Conservation (phyloP, 2,888 invertebrate species). For the Tryphoninae sp. region DNA sequence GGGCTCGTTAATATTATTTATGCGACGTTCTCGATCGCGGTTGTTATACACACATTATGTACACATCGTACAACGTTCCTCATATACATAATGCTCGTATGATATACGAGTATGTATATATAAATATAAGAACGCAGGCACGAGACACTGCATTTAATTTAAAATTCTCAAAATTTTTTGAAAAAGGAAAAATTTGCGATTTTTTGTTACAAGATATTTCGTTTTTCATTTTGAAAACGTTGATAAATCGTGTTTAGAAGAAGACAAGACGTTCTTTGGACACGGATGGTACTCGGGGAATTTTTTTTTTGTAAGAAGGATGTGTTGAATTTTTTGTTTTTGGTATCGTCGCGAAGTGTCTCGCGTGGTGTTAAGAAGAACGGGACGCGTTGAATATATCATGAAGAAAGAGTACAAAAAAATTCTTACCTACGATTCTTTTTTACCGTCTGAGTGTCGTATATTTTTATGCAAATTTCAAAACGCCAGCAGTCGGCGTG, state of each 20-base stretch:
- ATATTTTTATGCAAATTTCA: constrained; percentile 69
- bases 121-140: no score
- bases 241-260: neutral
- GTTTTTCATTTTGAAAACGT: no score
- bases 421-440: constrained; percentile 1
- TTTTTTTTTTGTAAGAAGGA: no score
- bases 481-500: constrained; percentile 50
- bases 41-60: constrained; percentile 46
- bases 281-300: no score
- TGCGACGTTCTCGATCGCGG: constrained; percentile 54
- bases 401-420: neutral
- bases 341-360: no score
- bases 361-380: no score
- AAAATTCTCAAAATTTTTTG: no score
- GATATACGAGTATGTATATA: neutral
- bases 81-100: constrained; percentile 20
- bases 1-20: constrained; percentile 62
- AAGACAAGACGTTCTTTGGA: no score
- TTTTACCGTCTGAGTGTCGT: constrained; percentile 41
- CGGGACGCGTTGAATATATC: neutral
- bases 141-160: no score
- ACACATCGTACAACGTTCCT: constrained; percentile 20
- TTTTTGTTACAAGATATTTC: no score
- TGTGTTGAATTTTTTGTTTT: no score
- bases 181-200: no score